A percentile compares a stretch with the other conserved stretches of the same genome.
Conservation (phyloP, 2,797 vertebrate species). For the Platyrinchus mystaceus region DNA sequence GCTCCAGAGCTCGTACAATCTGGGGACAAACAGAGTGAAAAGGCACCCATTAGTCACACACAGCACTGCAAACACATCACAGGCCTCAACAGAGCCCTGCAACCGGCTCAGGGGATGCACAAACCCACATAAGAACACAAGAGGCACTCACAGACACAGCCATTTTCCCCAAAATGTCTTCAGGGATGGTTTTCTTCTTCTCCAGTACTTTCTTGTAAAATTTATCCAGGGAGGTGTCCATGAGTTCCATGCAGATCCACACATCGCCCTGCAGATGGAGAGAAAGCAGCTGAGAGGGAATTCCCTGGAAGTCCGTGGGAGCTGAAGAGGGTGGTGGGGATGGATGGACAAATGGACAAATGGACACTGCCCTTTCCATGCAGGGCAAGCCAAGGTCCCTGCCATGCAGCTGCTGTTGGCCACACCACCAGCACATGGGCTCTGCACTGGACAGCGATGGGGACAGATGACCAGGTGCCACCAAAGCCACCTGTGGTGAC, state of each 20-base stretch:
- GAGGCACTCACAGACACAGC: conserved; percentile 77
- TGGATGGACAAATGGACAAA: not conserved
- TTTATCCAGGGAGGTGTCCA: conserved; percentile 82
- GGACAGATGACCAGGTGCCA: not conserved
- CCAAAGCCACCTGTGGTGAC: not conserved
- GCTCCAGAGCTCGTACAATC: conserved; percentile 81
- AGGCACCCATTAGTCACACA: not conserved
- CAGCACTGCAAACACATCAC: not conserved
- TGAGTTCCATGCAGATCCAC: conserved; percentile 85
- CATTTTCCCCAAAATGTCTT: conserved; percentile 81
- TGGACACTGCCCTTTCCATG: not conserved
- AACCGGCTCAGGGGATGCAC: not conserved
- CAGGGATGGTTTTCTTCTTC: conserved; percentile 78
- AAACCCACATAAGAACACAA: not conserved
- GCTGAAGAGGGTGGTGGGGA: not conserved
- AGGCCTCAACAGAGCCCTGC: not conserved
- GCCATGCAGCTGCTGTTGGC: fast-evolving
- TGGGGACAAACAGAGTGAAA: conserved; percentile 14
- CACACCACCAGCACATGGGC: not conserved
- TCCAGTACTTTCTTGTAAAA: conserved; percentile 83
- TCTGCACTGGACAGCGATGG: fast-evolving
- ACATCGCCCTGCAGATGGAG: conserved; percentile 68
- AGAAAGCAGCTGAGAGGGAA: not conserved
- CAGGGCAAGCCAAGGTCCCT: not conserved
- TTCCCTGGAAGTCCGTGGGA: not conserved